Percentiles rank a stretch among this genome's conserved stretches.
phyloP scores from a whole-genome alignment of 2,797 vertebrate genomes.

The Zenarchopterus dispar region DNA sequence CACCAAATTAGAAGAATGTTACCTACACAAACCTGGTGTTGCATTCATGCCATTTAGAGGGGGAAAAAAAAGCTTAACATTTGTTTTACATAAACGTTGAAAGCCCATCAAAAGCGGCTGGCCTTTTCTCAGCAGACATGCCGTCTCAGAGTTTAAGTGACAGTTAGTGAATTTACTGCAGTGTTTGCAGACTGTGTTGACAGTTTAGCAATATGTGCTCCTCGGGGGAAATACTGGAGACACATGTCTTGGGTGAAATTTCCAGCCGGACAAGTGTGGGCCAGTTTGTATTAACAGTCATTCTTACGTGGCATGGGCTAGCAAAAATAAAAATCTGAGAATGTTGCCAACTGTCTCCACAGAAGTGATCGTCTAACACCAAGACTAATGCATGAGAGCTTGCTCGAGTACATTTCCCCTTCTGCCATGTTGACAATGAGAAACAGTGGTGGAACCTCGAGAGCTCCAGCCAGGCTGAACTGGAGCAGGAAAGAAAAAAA shows the following conservation, averaged over 20 bases:
- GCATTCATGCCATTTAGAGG: too few relatives aligned
- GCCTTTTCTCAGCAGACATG: neutral
- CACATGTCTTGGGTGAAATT: conserved; percentile 3
- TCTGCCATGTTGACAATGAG: conserved; percentile 12
- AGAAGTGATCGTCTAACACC: conserved; percentile 7
- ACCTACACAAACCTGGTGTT: too few relatives aligned
- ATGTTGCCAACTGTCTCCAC: neutral
- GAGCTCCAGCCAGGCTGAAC: conserved; percentile 14
- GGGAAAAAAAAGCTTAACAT: too few relatives aligned
- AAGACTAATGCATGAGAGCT: neutral
- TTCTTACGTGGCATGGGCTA: neutral
- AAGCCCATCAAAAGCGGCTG: too few relatives aligned
- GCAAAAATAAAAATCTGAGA: neutral
- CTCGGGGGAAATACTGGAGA: neutral
- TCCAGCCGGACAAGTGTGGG: neutral
- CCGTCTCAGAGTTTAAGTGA: neutral
- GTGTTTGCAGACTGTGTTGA: conserved; percentile 2
- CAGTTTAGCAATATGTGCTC: neutral
- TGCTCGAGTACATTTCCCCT: neutral
- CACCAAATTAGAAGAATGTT: too few relatives aligned
- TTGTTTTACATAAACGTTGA: too few relatives aligned
- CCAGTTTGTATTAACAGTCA: conserved; percentile 19
- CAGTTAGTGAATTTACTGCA: conserved; percentile 17
- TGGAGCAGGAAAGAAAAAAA: conserved; percentile 8
- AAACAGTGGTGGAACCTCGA: conserved; percentile 28